Evolutionary conservation across 2,888 invertebrate species (phyloP).

Genomic region (Cetonia aurata): DNA sequence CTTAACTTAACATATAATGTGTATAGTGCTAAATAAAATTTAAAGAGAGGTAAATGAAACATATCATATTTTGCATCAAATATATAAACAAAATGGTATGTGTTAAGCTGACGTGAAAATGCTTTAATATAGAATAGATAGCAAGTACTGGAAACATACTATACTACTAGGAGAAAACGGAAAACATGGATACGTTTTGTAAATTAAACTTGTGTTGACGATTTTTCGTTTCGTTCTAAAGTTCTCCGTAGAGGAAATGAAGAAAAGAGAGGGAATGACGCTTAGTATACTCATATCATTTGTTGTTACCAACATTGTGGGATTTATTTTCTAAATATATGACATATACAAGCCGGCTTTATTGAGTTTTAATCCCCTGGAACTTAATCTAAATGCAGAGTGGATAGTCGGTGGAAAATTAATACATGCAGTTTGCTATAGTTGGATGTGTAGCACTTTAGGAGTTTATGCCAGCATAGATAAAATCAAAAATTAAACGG

Average conservation of each 20-base stretch:
- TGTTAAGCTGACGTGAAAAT: slow-evolving; percentile 57
- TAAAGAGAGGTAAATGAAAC: slow-evolving; percentile 58
- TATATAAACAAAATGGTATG: slow-evolving; percentile 55
- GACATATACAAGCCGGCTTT: slow-evolving; percentile 22
- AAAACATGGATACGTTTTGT: slow-evolving; percentile 27
- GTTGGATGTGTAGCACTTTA: too few species aligned
- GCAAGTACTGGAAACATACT: slow-evolving; percentile 34
- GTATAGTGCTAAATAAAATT: slow-evolving; percentile 53
- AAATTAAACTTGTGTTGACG: slow-evolving; percentile 20
- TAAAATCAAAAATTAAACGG: too few species aligned
- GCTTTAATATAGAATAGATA: slow-evolving; percentile 57
- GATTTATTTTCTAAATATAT: slow-evolving; percentile 41
- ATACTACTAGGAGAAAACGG: slow-evolving; percentile 18
- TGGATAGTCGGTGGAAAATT: too few species aligned
- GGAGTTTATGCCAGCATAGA: too few species aligned
- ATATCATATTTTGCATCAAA: slow-evolving; percentile 63
- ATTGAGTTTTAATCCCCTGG: slow-evolving; percentile 17
- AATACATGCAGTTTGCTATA: too few species aligned
- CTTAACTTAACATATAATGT: slow-evolving; percentile 47
- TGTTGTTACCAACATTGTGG: slow-evolving; percentile 35
- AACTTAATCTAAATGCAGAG: background rate
- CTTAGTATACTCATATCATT: slow-evolving; percentile 45
- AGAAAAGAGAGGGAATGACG: slow-evolving; percentile 33
- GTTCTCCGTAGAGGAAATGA: slow-evolving; percentile 12
- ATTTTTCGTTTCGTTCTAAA: slow-evolving; percentile 7